Evolutionary conservation across 2,113 vertebrate species (phyloP).

Genomic region (Bostrychus sinensis): DNA sequence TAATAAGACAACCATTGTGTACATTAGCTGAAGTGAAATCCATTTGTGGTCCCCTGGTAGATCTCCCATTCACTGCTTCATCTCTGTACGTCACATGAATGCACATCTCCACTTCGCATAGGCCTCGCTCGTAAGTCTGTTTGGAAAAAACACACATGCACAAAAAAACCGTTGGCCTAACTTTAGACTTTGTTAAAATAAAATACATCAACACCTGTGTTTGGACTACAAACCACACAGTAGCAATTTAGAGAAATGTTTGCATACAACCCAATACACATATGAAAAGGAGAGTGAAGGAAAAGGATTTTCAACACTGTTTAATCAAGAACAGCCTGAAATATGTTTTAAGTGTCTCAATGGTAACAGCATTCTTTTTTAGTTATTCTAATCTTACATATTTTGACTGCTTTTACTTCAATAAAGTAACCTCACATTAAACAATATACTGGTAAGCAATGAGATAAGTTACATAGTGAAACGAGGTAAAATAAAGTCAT

Average conservation of each 20-base stretch:
- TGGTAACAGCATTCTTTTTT: neutral
- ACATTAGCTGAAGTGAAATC: slow-evolving; percentile 43
- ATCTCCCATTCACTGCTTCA: slow-evolving; percentile 19
- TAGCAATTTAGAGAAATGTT: neutral
- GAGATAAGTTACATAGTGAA: no score
- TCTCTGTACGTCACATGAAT: slow-evolving; percentile 20
- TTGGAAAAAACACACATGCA: slow-evolving; percentile 11
- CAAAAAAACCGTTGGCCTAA: neutral
- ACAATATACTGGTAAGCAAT: no score
- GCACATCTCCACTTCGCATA: slow-evolving; percentile 15
- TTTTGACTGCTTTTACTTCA: no score
- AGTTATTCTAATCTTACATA: no score
- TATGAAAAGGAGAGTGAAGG: no score
- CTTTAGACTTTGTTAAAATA: neutral
- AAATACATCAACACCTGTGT: slow-evolving; percentile 12
- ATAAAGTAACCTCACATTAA: no score
- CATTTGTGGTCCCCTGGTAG: slow-evolving; percentile 44
- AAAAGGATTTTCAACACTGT: slow-evolving; percentile 3
- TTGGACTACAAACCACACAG: neutral
- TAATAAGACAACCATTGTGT: slow-evolving; percentile 40
- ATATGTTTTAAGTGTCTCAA: neutral
- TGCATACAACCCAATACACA: neutral
- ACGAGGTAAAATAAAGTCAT: no score
- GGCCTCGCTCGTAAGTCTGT: slow-evolving; percentile 14
- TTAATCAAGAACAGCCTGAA: neutral